phyloP scores from a whole-genome alignment of 2,113 vertebrate genomes.

The Ochotona princeps region DNA sequence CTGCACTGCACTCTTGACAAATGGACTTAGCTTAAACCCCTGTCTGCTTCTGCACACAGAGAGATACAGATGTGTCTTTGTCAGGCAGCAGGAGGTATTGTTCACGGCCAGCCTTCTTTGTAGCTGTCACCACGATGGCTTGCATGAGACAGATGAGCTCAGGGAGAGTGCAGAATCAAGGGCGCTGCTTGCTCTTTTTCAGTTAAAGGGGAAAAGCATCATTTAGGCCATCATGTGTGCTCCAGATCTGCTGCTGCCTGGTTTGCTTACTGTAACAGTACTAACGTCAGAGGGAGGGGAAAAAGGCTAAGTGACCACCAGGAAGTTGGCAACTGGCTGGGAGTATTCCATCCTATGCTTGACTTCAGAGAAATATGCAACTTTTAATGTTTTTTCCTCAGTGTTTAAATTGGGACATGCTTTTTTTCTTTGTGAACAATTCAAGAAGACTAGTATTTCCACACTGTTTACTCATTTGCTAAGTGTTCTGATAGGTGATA shows the following conservation, averaged over 20 bases:
- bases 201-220: slow-evolving; percentile 43
- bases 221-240: slow-evolving; percentile 8
- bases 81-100: slow-evolving; percentile 9
- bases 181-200: slow-evolving; percentile 30
- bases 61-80: slow-evolving; percentile 18
- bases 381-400: neutral
- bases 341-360: neutral
- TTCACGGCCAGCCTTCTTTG: neutral
- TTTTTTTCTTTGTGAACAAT: neutral
- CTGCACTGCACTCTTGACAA: slow-evolving; percentile 25
- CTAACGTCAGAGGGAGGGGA: neutral
- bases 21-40: neutral
- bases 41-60: neutral
- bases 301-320: neutral
- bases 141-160: slow-evolving; percentile 51
- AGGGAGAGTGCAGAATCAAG: neutral
- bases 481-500: neutral
- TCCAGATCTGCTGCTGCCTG: slow-evolving; percentile 44
- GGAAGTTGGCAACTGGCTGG: neutral
- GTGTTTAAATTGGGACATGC: neutral
- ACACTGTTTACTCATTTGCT: no score
- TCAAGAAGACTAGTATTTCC: neutral
- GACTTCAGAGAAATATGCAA: neutral
- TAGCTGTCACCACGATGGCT: slow-evolving; percentile 47
- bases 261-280: slow-evolving; percentile 42